A percentile compares a stretch with the other conserved stretches of the same genome.
Evolutionary conservation across 2,113 vertebrate species (phyloP).

Genomic region (Oenanthe oenanthe): DNA sequence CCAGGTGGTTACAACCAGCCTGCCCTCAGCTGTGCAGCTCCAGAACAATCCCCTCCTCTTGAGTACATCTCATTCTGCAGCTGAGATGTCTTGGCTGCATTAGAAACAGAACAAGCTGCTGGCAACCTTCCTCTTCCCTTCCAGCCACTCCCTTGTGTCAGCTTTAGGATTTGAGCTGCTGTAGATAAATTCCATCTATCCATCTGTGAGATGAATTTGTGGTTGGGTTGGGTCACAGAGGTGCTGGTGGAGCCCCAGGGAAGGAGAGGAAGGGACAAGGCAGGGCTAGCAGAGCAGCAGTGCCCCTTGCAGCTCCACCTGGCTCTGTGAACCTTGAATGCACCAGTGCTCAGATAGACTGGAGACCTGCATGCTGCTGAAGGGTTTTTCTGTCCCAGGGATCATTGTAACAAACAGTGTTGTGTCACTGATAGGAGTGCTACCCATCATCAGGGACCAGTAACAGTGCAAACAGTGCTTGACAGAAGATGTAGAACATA

Average conservation of each 20-base stretch:
- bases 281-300: not conserved
- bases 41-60: not conserved
- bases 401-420: not conserved
- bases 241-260: not conserved
- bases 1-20: not conserved
- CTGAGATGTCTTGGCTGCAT: not conserved
- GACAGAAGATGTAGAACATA: not conserved
- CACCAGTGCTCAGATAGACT: not conserved
- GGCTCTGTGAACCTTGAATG: not conserved
- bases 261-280: not conserved
- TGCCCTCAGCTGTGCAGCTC: not conserved
- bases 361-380: not conserved
- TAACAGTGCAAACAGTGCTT: not conserved
- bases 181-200: not conserved
- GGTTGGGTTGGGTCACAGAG: rapidly evolving
- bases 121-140: not conserved
- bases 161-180: not conserved
- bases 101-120: not conserved
- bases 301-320: not conserved
- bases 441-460: not conserved
- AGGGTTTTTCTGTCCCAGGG: not conserved
- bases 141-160: not conserved
- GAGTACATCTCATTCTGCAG: not conserved
- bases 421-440: rapidly evolving
- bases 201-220: not conserved